phyloP scores from a whole-genome alignment of 2,888 invertebrate genomes.

The Embidobia sp. region DNA sequence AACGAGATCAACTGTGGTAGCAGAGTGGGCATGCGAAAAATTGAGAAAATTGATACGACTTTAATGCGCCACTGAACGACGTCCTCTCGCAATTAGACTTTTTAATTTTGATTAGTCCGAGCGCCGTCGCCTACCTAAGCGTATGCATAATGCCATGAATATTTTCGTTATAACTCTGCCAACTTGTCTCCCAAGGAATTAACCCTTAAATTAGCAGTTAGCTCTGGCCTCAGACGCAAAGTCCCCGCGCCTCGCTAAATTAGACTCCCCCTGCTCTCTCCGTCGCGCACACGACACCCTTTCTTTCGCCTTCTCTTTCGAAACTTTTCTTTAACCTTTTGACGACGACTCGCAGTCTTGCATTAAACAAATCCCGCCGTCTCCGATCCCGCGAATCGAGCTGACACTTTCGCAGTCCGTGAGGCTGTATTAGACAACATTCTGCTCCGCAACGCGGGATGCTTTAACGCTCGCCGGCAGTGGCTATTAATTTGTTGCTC shows the following conservation, averaged over 20 bases:
- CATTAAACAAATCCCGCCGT: slow-evolving; percentile 51
- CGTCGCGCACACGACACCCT: slow-evolving; percentile 59
- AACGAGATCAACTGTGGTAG: slow-evolving; percentile 8
- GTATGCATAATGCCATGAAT: slow-evolving; percentile 82
- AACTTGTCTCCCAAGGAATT: slow-evolving; percentile 82
- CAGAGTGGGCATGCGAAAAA: slow-evolving; percentile 47
- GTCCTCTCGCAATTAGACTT: slow-evolving; percentile 80
- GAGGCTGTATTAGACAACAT: slow-evolving; percentile 21
- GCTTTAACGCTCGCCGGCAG: background rate
- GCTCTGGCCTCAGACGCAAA: slow-evolving; percentile 79
- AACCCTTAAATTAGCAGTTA: slow-evolving; percentile 82
- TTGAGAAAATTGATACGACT: slow-evolving; percentile 67
- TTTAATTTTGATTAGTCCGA: slow-evolving; percentile 81
- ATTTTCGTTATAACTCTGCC: slow-evolving; percentile 82
- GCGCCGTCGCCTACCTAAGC: slow-evolving; percentile 76
- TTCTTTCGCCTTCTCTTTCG: slow-evolving; percentile 66
- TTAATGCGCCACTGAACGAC: slow-evolving; percentile 67
- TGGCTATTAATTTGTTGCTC: slow-evolving; percentile 33
- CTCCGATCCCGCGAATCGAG: slow-evolving; percentile 17
- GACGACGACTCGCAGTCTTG: slow-evolving; percentile 55
- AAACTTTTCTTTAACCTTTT: slow-evolving; percentile 72
- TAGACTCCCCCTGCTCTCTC: slow-evolving; percentile 69
- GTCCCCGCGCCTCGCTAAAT: slow-evolving; percentile 80
- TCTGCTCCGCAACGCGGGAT: background rate
- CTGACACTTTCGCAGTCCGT: background rate